phyloP scores from a whole-genome alignment of 2,113 vertebrate genomes.

The Peucedramus taeniatus region DNA sequence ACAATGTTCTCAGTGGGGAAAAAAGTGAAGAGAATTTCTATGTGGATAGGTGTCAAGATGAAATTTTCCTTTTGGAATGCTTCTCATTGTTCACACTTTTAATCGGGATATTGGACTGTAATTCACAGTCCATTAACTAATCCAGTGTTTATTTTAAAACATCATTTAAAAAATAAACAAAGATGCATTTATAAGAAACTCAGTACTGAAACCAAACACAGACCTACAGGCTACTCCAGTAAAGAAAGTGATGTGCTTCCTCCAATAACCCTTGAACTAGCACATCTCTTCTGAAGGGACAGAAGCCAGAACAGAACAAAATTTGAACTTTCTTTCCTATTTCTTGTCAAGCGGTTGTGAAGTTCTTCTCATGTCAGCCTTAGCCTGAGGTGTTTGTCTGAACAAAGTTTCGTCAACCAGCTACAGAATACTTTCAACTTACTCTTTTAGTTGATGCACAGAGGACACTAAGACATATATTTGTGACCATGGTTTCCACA shows the following conservation, averaged over 20 bases:
- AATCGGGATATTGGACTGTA: background rate
- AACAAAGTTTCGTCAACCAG: background rate
- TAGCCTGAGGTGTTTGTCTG: background rate
- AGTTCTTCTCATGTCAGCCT: background rate
- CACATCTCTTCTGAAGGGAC: background rate
- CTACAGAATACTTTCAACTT: background rate
- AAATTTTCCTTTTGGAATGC: background rate
- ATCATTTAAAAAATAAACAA: background rate
- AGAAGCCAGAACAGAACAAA: background rate
- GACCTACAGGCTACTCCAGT: background rate
- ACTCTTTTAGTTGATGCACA: background rate
- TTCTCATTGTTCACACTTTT: background rate
- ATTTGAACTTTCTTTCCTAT: background rate
- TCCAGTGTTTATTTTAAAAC: background rate
- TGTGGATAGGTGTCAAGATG: background rate
- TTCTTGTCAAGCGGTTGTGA: background rate
- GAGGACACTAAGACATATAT: background rate
- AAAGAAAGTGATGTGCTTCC: background rate
- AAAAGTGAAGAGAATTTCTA: background rate
- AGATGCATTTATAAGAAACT: background rate
- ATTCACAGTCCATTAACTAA: background rate
- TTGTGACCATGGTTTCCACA: background rate
- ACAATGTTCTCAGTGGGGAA: background rate
- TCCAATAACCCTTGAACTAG: background rate
- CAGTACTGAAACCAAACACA: background rate